Conservation (phyloP, 2,113 vertebrate genomes). For the Pipra filicauda region DNA sequence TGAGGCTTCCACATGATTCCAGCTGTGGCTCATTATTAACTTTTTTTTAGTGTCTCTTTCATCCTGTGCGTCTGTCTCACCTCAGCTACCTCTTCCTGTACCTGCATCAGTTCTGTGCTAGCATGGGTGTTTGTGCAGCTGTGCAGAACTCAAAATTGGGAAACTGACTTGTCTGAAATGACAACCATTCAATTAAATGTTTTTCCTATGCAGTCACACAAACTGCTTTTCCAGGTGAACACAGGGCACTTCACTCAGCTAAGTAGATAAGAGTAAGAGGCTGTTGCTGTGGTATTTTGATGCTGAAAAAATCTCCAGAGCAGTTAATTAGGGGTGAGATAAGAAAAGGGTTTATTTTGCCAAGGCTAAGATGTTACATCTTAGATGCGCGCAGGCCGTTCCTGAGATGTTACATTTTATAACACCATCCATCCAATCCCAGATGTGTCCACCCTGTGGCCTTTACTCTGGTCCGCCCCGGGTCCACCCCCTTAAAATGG, state of each 20-base stretch:
- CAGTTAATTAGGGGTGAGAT: too few relatives aligned
- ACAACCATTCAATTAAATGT: not conserved
- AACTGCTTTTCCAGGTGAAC: not conserved
- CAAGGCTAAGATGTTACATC: too few relatives aligned
- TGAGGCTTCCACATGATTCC: not conserved
- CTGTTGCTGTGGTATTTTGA: too few relatives aligned
- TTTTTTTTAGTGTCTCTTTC: not conserved
- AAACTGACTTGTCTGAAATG: not conserved
- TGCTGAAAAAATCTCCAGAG: too few relatives aligned
- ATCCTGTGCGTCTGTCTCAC: not conserved
- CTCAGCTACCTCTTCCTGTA: not conserved
- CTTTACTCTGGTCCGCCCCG: too few relatives aligned
- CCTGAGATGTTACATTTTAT: too few relatives aligned
- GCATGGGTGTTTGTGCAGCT: not conserved
- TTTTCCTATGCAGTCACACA: not conserved
- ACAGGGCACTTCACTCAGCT: not conserved
- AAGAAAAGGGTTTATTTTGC: too few relatives aligned
- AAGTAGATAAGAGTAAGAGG: not conserved
- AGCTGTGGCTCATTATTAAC: not conserved
- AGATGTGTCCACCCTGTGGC: too few relatives aligned
- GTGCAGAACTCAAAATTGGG: not conserved
- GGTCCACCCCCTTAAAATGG: too few relatives aligned
- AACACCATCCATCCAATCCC: too few relatives aligned
- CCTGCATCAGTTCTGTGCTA: not conserved
- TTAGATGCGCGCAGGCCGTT: too few relatives aligned